phyloP scores from a whole-genome alignment of 2,113 vertebrate genomes.

The Semicossyphus pulcher region DNA sequence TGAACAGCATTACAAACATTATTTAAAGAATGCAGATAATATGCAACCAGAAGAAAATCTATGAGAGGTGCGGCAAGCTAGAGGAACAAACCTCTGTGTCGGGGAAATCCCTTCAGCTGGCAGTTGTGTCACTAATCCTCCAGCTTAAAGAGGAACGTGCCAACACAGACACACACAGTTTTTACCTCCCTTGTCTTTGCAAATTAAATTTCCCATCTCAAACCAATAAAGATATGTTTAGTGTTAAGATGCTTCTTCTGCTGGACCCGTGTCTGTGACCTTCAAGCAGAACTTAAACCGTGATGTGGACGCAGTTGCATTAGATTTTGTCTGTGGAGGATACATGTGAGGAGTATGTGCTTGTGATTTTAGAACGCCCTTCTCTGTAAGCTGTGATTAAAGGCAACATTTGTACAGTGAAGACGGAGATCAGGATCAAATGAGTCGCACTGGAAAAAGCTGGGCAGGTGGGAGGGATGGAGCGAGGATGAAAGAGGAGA shows the following conservation, averaged over 20 bases:
- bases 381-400: constrained; percentile 1
- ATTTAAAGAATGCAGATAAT: no score
- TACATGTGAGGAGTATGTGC: not conserved
- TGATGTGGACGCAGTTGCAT: no score
- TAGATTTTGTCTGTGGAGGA: not conserved
- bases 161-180: not conserved
- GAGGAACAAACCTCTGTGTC: not conserved
- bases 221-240: not conserved
- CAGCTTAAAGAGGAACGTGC: not conserved
- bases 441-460: constrained; percentile 8
- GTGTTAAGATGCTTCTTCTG: not conserved
- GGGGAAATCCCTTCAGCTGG: constrained; percentile 8
- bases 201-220: not conserved
- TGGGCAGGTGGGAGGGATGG: constrained; percentile 19
- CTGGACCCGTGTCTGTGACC: no score
- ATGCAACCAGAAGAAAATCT: not conserved
- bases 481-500: constrained; percentile 22
- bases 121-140: constrained; percentile 5
- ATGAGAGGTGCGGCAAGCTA: not conserved
- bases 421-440: constrained; percentile 5
- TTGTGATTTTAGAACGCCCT: constrained; percentile 26
- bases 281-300: no score
- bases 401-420: not conserved
- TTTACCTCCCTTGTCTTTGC: not conserved
- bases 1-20: no score